Evolutionary conservation across 2,797 vertebrate species (phyloP).

Genomic region (Telmatherina bonti): DNA sequence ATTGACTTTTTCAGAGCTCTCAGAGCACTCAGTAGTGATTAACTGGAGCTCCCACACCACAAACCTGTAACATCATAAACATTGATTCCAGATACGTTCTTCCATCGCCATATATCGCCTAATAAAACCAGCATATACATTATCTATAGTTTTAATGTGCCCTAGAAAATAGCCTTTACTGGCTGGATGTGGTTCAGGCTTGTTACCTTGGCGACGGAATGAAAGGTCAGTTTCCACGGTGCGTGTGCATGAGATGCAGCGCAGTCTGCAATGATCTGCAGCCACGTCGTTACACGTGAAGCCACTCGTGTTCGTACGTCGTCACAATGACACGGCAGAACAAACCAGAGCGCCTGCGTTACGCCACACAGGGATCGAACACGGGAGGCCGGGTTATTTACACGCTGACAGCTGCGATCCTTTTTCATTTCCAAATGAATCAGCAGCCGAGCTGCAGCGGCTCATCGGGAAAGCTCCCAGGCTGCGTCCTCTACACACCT

Average conservation of each 20-base stretch:
- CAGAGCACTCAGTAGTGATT: slow-evolving; percentile 71
- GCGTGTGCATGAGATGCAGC: slow-evolving; percentile 17
- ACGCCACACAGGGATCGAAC: slow-evolving; percentile 17
- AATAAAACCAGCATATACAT: slow-evolving; percentile 65
- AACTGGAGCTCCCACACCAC: slow-evolving; percentile 46
- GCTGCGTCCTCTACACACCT: background rate
- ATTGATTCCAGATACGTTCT: slow-evolving; percentile 65
- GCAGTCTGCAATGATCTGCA: slow-evolving; percentile 21
- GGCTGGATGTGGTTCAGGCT: slow-evolving; percentile 39
- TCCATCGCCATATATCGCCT: slow-evolving; percentile 44
- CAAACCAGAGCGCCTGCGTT: slow-evolving; percentile 9
- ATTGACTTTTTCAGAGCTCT: slow-evolving; percentile 67
- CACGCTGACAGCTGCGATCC: slow-evolving; percentile 43
- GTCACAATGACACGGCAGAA: slow-evolving; percentile 36
- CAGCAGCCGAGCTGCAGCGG: slow-evolving; percentile 26
- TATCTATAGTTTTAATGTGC: slow-evolving; percentile 43
- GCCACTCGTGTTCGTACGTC: slow-evolving; percentile 21
- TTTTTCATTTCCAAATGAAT: slow-evolving; percentile 32
- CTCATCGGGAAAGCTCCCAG: slow-evolving; percentile 5
- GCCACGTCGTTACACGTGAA: slow-evolving; percentile 31
- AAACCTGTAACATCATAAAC: slow-evolving; percentile 65
- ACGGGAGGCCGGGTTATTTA: slow-evolving; percentile 21
- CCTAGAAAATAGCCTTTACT: slow-evolving; percentile 23
- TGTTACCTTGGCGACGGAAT: slow-evolving; percentile 78
- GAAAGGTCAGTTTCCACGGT: slow-evolving; percentile 63